Evolutionary conservation across 2,113 vertebrate genomes (phyloP).

Genomic region (Pachycephala philippinensis): DNA sequence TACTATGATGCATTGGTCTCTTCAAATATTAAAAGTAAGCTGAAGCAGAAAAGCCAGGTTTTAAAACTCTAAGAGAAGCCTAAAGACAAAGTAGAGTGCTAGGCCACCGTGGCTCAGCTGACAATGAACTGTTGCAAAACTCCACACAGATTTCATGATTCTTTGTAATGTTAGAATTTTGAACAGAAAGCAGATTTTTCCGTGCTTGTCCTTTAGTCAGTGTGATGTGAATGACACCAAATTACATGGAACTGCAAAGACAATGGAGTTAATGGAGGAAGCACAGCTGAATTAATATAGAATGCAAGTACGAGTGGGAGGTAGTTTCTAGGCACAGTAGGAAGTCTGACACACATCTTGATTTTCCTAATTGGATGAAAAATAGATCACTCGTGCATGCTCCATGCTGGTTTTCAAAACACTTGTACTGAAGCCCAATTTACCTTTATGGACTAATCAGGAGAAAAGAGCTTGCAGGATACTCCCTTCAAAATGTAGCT

Average conservation of each 20-base stretch:
- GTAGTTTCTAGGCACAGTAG: neutral
- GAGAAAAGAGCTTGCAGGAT: neutral
- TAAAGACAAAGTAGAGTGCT: neutral
- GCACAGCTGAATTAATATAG: neutral
- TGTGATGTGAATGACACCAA: neutral
- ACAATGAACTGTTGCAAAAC: neutral
- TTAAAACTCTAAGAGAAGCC: neutral
- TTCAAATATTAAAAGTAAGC: neutral
- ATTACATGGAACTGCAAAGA: neutral
- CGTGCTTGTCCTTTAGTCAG: neutral
- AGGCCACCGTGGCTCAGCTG: rapidly evolving
- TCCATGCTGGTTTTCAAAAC: slow-evolving; percentile 29
- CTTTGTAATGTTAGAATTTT: neutral
- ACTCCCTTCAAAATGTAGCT: neutral
- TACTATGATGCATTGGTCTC: neutral
- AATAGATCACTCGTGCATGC: neutral
- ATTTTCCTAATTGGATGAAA: slow-evolving; percentile 43
- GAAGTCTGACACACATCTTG: neutral
- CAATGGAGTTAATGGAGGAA: neutral
- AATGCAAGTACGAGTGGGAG: neutral
- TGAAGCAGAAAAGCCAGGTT: neutral
- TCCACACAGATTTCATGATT: neutral
- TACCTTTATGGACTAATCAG: slow-evolving; percentile 22
- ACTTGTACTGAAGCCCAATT: neutral
- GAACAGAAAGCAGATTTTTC: neutral